Conservation (phyloP, 2,888 invertebrate genomes). For the Seira sanloemensis region DNA sequence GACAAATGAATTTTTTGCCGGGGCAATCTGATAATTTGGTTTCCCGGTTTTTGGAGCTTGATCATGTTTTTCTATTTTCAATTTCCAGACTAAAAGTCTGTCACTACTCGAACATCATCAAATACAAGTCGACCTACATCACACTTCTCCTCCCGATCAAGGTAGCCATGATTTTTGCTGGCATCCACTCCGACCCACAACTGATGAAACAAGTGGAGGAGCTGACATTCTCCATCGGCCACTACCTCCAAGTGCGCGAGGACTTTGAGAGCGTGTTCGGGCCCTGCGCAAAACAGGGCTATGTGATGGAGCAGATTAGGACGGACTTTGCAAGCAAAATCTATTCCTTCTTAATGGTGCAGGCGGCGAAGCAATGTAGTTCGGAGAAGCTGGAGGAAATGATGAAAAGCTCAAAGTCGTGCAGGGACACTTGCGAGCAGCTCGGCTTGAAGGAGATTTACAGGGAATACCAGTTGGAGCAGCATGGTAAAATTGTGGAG, state of each 20-base stretch:
- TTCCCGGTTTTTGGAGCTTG: no score
- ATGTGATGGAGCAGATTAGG: not conserved
- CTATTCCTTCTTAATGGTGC: not conserved
- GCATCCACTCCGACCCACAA: not conserved
- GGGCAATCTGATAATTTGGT: no score
- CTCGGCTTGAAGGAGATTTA: not conserved
- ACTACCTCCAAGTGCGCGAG: not conserved
- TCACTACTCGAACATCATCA: not conserved
- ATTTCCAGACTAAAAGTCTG: no score
- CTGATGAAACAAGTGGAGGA: not conserved
- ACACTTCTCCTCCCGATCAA: not conserved
- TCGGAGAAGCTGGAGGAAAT: not conserved
- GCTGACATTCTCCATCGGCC: not conserved
- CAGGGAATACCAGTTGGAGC: no score
- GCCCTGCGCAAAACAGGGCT: not conserved
- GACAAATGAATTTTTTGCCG: no score
- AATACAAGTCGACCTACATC: not conserved
- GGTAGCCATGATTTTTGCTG: not conserved
- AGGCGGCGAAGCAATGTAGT: not conserved
- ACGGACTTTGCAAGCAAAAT: not conserved
- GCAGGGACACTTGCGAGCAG: not conserved
- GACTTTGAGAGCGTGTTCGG: not conserved
- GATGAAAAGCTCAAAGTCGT: not conserved
- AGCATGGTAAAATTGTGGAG: no score
- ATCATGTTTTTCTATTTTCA: no score